Evolutionary conservation across 2,797 vertebrate genomes (phyloP).

Genomic region (Staurois parvus): DNA sequence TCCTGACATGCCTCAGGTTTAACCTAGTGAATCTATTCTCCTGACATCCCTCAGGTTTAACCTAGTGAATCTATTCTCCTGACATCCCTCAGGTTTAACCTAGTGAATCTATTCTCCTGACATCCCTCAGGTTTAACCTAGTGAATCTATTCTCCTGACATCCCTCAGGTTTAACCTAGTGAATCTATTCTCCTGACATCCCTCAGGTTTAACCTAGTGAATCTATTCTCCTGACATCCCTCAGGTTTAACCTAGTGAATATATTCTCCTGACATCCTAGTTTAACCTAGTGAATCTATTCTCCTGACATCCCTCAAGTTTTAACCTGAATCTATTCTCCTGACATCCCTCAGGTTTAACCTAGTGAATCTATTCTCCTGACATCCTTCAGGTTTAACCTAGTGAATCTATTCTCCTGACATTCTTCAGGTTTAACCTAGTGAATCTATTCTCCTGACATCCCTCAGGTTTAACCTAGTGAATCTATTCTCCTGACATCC

Average conservation of each 20-base stretch:
- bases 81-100: no score
- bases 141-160: constrained; percentile 71
- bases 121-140: no score
- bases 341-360: constrained; percentile 68
- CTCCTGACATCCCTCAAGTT: constrained; percentile 71
- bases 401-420: no score
- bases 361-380: no score
- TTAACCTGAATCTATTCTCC: constrained; percentile 71
- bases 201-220: no score
- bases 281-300: constrained; percentile 74
- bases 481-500: no score
- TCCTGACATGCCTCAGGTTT: no score
- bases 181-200: constrained; percentile 71
- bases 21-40: constrained; percentile 72
- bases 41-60: no score
- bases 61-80: constrained; percentile 72
- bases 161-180: no score
- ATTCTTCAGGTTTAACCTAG: constrained; percentile 66
- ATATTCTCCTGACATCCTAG: constrained; percentile 70
- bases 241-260: no score
- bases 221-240: constrained; percentile 72
- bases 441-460: no score
- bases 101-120: constrained; percentile 72
- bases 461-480: constrained; percentile 65
- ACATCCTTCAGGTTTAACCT: constrained; percentile 66